These are phyloP conservation scores for Azorinus chamasolen DNA, from an alignment of 2,888 invertebrate species.

Conservation along the genomic window DNA sequence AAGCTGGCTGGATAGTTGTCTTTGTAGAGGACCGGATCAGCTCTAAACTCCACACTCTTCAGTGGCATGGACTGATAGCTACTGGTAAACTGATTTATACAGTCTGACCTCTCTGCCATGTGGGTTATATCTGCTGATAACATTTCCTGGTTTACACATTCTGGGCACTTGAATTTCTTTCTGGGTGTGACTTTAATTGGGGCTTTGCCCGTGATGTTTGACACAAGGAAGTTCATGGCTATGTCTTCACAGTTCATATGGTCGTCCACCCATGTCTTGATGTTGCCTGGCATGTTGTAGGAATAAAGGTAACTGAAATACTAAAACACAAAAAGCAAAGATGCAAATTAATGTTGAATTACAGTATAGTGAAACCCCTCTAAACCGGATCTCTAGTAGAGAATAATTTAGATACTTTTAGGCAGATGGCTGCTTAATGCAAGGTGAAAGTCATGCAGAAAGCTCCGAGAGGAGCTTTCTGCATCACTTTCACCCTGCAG, in stretches of 20 bases:
- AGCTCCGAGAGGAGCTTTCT: too few relatives aligned
- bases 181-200: slow-evolving; percentile 96
- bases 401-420: too few relatives aligned
- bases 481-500: too few relatives aligned
- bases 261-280: slow-evolving; percentile 96
- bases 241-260: slow-evolving; percentile 99
- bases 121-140: slow-evolving; percentile 95
- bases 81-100: slow-evolving; percentile 93
- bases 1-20: slow-evolving; percentile 93
- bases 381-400: too few relatives aligned
- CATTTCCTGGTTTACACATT: slow-evolving; percentile 97
- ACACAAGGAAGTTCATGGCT: slow-evolving; percentile 98
- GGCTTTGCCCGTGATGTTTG: slow-evolving; percentile 96
- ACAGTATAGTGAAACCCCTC: too few relatives aligned
- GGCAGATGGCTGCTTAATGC: too few relatives aligned
- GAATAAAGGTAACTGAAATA: slow-evolving; percentile 98
- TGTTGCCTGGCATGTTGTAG: slow-evolving; percentile 93
- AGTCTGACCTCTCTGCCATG: slow-evolving; percentile 96
- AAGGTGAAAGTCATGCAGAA: too few relatives aligned
- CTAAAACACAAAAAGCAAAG: slow-evolving; percentile 83
- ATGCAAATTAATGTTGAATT: too few relatives aligned
- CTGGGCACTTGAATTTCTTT: slow-evolving; percentile 98
- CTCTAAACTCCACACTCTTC: slow-evolving; percentile 95
- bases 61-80: slow-evolving; percentile 96
- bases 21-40: slow-evolving; percentile 96